Evolutionary conservation across 64 coral and sea anemone species (phyloP).

Genomic region (Stylophora pistillata): DNA sequence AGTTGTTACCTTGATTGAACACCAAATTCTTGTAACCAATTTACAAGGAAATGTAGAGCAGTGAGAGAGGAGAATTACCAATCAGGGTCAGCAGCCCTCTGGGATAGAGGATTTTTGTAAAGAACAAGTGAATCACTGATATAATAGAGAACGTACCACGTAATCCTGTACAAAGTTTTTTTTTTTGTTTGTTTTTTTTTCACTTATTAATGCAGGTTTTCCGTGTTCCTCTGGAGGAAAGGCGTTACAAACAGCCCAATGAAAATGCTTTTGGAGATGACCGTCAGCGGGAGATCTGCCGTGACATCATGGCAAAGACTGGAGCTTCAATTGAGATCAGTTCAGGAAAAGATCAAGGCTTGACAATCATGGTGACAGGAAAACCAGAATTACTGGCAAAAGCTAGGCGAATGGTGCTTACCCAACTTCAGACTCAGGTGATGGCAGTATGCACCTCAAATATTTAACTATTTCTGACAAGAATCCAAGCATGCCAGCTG

Average conservation of each 20-base stretch:
- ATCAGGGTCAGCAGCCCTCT: no score
- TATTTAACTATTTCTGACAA: neutral
- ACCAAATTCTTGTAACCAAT: no score
- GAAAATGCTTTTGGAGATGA: constrained; percentile 90
- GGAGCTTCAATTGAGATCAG: constrained; percentile 98
- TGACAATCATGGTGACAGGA: constrained; percentile 95
- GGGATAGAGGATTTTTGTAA: no score
- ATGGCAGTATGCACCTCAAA: neutral
- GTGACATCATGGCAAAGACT: constrained; percentile 94
- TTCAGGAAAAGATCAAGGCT: constrained; percentile 88
- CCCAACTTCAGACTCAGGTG: constrained; percentile 96
- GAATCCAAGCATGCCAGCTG: no score
- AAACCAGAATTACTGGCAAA: constrained; percentile 89
- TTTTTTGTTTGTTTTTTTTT: neutral
- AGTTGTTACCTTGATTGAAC: no score
- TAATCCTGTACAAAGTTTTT: no score
- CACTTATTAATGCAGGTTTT: constrained; percentile 71
- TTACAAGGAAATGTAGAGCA: no score
- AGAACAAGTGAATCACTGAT: neutral
- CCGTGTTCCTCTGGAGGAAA: constrained; percentile 93
- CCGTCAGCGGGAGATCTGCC: constrained; percentile 85
- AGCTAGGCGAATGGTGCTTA: constrained; percentile 83
- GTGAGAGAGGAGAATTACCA: no score
- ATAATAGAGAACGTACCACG: neutral
- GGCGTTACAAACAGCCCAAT: constrained; percentile 71